Percentiles rank a stretch among this genome's conserved stretches.
These are phyloP conservation scores for Caenorhabditis remanei DNA, from an alignment of 1,140 invertebrate species.

Conservation along the genomic window DNA sequence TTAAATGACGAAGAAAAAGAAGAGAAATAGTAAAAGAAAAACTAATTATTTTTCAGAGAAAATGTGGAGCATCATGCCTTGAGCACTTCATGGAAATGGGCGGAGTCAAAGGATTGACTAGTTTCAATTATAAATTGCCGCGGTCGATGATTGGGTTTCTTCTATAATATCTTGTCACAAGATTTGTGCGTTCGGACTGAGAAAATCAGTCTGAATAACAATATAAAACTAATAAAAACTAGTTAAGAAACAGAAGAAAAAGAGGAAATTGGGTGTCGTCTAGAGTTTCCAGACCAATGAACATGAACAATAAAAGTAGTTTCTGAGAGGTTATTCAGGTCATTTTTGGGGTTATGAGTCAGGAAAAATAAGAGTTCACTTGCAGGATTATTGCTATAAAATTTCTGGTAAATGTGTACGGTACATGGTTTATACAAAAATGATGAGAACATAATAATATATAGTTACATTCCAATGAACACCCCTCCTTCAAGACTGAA, in stretches of 20 bases:
- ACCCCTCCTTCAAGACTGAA: no score
- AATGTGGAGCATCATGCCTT: background rate
- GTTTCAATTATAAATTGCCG: background rate
- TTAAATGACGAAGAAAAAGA: background rate
- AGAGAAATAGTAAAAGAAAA: background rate
- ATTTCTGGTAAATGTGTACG: background rate
- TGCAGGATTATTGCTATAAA: no score
- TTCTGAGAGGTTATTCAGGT: background rate
- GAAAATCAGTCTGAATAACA: no score
- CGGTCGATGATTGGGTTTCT: background rate
- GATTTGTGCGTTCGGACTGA: background rate
- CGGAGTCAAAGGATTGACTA: background rate
- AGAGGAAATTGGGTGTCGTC: background rate
- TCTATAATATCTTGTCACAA: background rate
- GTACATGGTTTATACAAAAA: no score
- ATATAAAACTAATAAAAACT: no score
- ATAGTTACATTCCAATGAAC: no score
- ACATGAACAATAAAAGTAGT: background rate
- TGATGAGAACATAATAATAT: no score
- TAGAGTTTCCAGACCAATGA: background rate
- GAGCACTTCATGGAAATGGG: background rate
- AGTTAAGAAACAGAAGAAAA: no score
- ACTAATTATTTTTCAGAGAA: conserved; percentile 5
- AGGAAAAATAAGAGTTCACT: no score
- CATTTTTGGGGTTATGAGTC: background rate